Evolutionary conservation across 2,113 vertebrate species (phyloP), one percentile per base, ranked within the genome.

Genomic region (Petroica traversi): DNA sequence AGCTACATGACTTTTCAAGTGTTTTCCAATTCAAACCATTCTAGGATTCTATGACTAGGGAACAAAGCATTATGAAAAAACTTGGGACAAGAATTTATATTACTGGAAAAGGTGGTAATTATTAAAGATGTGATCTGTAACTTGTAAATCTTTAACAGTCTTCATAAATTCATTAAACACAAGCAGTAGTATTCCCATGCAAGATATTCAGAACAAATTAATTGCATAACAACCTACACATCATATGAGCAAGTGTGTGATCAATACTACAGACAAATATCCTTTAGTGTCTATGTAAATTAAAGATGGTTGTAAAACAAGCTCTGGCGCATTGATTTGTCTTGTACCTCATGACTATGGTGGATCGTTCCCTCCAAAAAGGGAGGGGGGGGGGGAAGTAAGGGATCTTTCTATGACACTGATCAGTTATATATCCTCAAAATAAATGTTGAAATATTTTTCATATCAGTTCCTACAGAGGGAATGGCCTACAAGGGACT

Each of bases 311-410:
- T 46, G 14, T 77, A 82, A 55, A 73, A 25, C 38, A 41, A 23
- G 16, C 19, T 41, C 22, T 51, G 17, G 25, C 22, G n/a, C n/a
- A 29, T 8, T 52, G 25, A 31, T 68, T 89, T 67, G 6, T 48
- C 20, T 52, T 78, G 17, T 34, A 48, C 29, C 5, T 48, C 28
- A 19, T 57, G 23, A 26, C 24, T 62, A 79, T 61, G 36, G 26
- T 34, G 26, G 11, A 55, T 14, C 1, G 0, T 34, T 8, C 31
- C 11, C 11, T 72, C 24, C 31, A 26, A 67, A 83, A 69, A 14
- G 4, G 1, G 6, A 2, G 7, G 6, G 0, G 11, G 5, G 2
- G 10, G 3, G 19, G 2, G 10, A 29, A 34, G 3, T 24, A 26
- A 43, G 8, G 3, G 12, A 48, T 48, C 17, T 66, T 78, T 57